Conservation (phyloP, 2,797 vertebrate species). For the Gobio occitaniae region DNA sequence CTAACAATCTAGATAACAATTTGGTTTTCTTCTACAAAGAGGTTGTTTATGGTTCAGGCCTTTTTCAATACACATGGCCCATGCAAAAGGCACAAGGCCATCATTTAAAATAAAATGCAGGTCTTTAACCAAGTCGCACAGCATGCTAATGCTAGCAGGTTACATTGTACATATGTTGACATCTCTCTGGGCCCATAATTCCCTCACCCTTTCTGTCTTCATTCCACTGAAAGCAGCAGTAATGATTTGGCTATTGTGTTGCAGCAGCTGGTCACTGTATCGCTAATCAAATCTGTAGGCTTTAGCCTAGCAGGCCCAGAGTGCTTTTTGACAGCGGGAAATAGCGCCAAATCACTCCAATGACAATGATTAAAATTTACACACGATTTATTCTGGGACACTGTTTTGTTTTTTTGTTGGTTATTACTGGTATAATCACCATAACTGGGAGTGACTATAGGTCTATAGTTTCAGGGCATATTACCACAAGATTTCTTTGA, state of each 20-base stretch:
- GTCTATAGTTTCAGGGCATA: neutral
- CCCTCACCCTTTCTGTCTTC: constrained; percentile 71
- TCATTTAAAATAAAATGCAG: constrained; percentile 12
- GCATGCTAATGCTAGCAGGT: constrained; percentile 57
- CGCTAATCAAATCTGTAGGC: constrained; percentile 70
- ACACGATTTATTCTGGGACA: constrained; percentile 45
- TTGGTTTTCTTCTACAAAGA: constrained; percentile 12
- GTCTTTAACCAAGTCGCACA: constrained; percentile 15
- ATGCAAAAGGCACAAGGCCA: neutral
- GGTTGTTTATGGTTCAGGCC: neutral
- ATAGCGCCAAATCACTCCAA: constrained; percentile 46
- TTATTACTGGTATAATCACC: constrained; percentile 37
- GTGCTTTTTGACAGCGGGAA: constrained; percentile 60
- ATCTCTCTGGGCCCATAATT: constrained; percentile 58
- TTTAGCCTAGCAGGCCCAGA: constrained; percentile 54
- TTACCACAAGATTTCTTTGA: constrained; percentile 4
- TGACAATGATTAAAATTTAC: constrained; percentile 59
- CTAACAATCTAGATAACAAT: constrained; percentile 18
- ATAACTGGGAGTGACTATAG: neutral
- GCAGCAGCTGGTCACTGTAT: constrained; percentile 73
- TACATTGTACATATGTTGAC: constrained; percentile 58
- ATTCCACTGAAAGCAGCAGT: constrained; percentile 78
- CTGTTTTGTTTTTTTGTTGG: constrained; percentile 31
- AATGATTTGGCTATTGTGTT: constrained; percentile 71
- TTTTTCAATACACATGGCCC: neutral